Evolutionary conservation across 2,113 vertebrate genomes (phyloP), one percentile per base, ranked within the genome.

Genomic region (Cavia porcellus): DNA sequence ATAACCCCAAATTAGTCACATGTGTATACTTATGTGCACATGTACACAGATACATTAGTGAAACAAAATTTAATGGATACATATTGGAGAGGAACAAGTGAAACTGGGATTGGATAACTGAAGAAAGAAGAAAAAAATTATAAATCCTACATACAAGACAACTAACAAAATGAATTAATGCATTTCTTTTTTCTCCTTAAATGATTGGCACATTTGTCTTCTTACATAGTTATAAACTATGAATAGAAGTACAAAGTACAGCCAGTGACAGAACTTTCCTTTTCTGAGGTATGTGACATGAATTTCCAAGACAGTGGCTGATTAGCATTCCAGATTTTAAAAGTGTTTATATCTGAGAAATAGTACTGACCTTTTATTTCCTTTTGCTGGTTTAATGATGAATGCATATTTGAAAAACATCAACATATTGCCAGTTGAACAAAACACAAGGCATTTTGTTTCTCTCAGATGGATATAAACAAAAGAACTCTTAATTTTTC

Each of bases 361-460:
- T 75, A 20, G 9, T n/a, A 85, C 62, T 96, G 81, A 90, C 45
- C 80, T 96, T 96, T 95, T 14, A 35, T 95, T 95, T 97, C 47
- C 59, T 86, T 82, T 74, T 3, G 11, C 28, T 79, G 47, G 20
- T 61, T 95, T 92, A 88, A 88, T 62, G 74, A 96, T 86, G 72
- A 97, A 92, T 77, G 45, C 66, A 82, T 59, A 35, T 59, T 92
- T 90, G 94, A 85, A 96, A 97, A 96, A 79, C 25, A 97, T 82
- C 86, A 74, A 79, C 90, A 90, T 93, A 85, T 96, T 95, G 72
- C 64, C 75, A 90, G n/a, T 66, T 88, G 85, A 93, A 47, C 62
- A 87, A 90, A 92, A 80, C 68, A 96, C 95, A 95, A 92, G 15
- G 10, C 81, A 90, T 96, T 96, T 95, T 90, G n/a, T 87, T 92